Conservation (phyloP, 2,113 vertebrate species). For the Xerus inauris region DNA sequence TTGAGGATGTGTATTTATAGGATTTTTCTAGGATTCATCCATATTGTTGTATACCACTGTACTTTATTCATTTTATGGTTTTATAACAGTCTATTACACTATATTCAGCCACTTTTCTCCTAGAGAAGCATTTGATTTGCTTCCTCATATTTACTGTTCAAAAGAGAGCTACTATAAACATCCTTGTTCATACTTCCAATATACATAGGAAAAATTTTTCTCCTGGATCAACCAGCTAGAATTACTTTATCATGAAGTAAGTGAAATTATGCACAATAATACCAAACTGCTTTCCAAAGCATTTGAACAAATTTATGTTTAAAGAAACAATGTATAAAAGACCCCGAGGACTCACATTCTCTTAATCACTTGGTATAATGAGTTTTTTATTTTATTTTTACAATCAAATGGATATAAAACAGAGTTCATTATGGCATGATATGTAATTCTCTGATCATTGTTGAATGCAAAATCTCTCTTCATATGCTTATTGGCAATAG, state of each 20-base stretch:
- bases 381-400: slow-evolving; percentile 26
- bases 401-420: slow-evolving; percentile 48
- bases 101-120: neutral
- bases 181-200: neutral
- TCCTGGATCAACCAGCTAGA: neutral
- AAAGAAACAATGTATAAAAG: slow-evolving; percentile 13
- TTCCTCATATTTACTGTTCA: neutral
- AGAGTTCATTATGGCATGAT: neutral
- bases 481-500: neutral
- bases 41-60: neutral
- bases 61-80: neutral
- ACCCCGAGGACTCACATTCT: slow-evolving; percentile 27
- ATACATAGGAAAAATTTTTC: neutral
- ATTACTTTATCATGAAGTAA: slow-evolving; percentile 29
- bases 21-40: neutral
- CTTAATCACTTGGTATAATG: slow-evolving; percentile 59
- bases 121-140: neutral
- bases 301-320: slow-evolving; percentile 52
- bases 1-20: neutral
- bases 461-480: slow-evolving; percentile 2
- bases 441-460: slow-evolving; percentile 48
- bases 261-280: slow-evolving; percentile 10
- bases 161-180: neutral
- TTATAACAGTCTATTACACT: neutral
- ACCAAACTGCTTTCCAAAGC: slow-evolving; percentile 40